Conservation (phyloP, 2,113 vertebrate genomes). For the Telmatochromis bifrenatus region DNA sequence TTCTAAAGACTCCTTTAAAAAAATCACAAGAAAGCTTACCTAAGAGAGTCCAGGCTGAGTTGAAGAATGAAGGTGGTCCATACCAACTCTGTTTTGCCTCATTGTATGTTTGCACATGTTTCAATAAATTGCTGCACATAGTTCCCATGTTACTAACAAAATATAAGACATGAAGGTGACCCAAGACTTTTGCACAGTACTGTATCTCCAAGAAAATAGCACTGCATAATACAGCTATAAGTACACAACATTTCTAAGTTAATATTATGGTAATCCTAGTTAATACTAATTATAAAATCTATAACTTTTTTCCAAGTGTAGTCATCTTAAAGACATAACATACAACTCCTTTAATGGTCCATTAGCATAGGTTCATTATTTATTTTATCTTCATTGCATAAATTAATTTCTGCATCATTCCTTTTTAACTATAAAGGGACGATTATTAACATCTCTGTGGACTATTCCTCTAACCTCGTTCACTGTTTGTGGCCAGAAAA, state of each 20-base stretch:
- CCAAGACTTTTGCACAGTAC: neutral
- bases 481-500: neutral
- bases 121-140: neutral
- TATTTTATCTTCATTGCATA: neutral
- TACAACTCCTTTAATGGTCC: neutral
- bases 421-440: neutral
- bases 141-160: neutral
- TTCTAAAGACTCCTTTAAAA: neutral
- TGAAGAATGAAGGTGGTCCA: neutral
- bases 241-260: neutral
- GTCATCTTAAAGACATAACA: neutral
- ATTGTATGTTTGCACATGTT: neutral
- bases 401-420: neutral
- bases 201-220: neutral
- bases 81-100: neutral
- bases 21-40: neutral
- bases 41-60: neutral
- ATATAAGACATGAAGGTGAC: neutral
- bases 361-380: neutral
- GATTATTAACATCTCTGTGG: neutral
- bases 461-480: neutral
- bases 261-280: neutral
- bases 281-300: neutral
- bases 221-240: neutral
- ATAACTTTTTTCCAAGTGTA: neutral